A percentile compares a stretch with the other conserved stretches of the same genome.
Conservation (phyloP, 2,113 vertebrate genomes). For the Cheirogaleus medius region DNA sequence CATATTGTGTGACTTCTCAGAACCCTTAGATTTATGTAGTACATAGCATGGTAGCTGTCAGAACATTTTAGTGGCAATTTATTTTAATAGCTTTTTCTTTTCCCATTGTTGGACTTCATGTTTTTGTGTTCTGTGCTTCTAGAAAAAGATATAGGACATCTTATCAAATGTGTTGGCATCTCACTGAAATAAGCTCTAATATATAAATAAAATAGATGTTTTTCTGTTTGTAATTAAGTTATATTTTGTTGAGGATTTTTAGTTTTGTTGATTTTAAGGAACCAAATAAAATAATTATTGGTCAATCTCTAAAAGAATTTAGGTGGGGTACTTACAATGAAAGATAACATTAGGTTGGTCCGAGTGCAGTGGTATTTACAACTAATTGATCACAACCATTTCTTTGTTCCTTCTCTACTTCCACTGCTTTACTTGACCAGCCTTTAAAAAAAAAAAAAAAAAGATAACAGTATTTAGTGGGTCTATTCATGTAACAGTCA, state of each 20-base stretch:
- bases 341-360: neutral
- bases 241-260: neutral
- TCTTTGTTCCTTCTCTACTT: too few relatives aligned
- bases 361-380: too few relatives aligned
- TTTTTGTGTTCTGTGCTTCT: neutral
- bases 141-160: neutral
- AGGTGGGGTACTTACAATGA: neutral
- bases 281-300: neutral
- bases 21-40: neutral
- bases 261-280: neutral
- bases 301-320: neutral
- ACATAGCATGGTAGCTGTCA: neutral
- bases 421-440: too few relatives aligned
- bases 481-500: neutral
- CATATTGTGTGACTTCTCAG: fast-evolving
- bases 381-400: too few relatives aligned
- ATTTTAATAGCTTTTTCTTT: neutral
- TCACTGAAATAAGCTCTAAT: neutral
- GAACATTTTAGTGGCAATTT: neutral
- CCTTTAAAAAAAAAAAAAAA: too few relatives aligned
- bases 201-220: neutral
- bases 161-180: neutral
- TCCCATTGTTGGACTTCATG: neutral
- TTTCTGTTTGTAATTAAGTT: neutral
- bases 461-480: neutral